phyloP scores from a whole-genome alignment of 2,113 vertebrate species.

The Oenanthe melanoleuca region DNA sequence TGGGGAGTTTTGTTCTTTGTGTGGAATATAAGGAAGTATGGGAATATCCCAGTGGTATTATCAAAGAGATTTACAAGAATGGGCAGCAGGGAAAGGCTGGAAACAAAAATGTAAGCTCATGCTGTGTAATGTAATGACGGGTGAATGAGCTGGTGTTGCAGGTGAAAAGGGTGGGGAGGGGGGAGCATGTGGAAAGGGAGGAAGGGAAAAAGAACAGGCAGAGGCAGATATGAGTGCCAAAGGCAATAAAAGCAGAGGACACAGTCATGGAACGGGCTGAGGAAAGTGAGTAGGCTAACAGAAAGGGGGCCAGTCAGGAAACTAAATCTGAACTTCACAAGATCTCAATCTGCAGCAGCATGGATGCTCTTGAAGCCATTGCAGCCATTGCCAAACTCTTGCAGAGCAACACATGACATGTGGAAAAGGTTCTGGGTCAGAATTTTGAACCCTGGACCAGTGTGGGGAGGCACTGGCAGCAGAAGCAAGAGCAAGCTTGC shows the following conservation, averaged over 20 bases:
- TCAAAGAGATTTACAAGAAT: background rate
- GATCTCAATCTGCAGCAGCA: background rate
- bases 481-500: background rate
- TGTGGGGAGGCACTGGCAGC: background rate
- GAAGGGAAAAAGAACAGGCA: background rate
- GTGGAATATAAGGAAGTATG: constrained; percentile 27
- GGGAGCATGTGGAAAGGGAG: accelerated
- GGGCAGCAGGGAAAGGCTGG: background rate
- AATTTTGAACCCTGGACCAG: background rate
- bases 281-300: background rate
- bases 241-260: background rate
- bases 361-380: background rate
- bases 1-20: background rate
- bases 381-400: background rate
- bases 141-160: background rate
- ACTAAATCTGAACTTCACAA: background rate
- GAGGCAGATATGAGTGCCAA: accelerated
- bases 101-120: background rate
- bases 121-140: background rate
- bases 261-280: background rate
- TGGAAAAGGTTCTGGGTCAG: background rate
- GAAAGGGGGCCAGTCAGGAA: background rate
- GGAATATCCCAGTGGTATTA: background rate
- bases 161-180: background rate
- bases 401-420: background rate